These are phyloP conservation scores for Drymodes brunneopygia DNA, from an alignment of 2,113 vertebrate species.

Conservation along the genomic window DNA sequence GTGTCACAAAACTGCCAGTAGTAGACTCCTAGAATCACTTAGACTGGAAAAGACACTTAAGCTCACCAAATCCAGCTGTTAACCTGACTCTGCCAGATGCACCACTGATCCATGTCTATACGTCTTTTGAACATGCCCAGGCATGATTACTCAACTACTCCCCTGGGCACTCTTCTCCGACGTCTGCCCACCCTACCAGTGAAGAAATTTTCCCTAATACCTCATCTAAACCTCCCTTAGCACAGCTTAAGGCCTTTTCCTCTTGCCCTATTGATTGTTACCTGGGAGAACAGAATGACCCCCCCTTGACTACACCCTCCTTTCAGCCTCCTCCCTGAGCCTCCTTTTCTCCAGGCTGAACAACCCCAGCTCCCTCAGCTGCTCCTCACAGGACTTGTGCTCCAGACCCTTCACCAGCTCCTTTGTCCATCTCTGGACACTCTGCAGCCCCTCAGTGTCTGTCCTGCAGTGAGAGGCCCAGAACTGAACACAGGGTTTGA, in stretches of 20 bases:
- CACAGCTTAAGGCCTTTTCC: neutral
- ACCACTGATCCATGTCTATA: too few species aligned
- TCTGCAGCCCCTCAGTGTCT: neutral
- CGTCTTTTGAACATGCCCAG: accelerated
- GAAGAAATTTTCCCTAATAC: neutral
- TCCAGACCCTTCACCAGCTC: neutral
- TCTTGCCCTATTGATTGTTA: neutral
- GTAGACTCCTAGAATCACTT: neutral
- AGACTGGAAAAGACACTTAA: neutral
- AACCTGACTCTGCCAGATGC: neutral
- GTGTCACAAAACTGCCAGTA: neutral
- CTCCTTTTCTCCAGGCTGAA: neutral
- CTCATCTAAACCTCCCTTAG: neutral
- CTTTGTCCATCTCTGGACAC: neutral
- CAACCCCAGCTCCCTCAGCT: neutral
- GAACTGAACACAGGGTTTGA: neutral
- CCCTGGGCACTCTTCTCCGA: too few species aligned
- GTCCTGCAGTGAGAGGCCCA: neutral
- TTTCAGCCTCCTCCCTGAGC: neutral
- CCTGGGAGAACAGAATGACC: neutral
- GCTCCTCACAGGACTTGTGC: neutral
- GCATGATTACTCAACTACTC: neutral
- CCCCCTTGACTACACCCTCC: neutral
- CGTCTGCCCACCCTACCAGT: neutral
- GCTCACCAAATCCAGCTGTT: neutral